A percentile compares a stretch with the other conserved stretches of the same genome.
Conservation (phyloP, 2,888 invertebrate species). For the Ptilodon capucinus region DNA sequence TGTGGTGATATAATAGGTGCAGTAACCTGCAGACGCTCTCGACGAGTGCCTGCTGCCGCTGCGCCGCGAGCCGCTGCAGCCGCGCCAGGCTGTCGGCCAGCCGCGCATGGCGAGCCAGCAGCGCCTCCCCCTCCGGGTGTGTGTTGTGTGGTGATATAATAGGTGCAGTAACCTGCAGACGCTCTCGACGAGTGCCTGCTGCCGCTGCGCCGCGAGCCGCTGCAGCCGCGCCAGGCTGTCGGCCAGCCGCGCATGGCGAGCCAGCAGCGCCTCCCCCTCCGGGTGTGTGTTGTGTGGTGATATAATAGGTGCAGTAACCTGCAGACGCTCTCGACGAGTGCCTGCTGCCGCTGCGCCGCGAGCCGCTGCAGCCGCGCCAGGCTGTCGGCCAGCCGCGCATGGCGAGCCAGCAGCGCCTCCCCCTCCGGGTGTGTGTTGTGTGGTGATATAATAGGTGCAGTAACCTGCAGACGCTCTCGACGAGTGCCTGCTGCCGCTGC, state of each 20-base stretch:
- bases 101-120: constrained; percentile 88
- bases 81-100: constrained; percentile 90
- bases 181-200: constrained; percentile 94
- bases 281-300: constrained; percentile 92
- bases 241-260: constrained; percentile 88
- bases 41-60: constrained; percentile 92
- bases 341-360: constrained; percentile 90
- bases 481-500: constrained; percentile 91
- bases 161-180: too few species aligned
- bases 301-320: too few species aligned
- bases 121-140: constrained; percentile 92
- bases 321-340: constrained; percentile 95
- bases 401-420: constrained; percentile 89
- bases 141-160: too few species aligned
- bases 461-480: constrained; percentile 96
- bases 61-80: constrained; percentile 90
- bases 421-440: constrained; percentile 92
- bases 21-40: constrained; percentile 96
- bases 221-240: constrained; percentile 92
- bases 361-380: constrained; percentile 91
- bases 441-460: too few species aligned
- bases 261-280: constrained; percentile 90
- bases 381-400: constrained; percentile 89
- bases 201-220: constrained; percentile 89
- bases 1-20: too few species aligned